Percentiles rank a stretch among this genome's conserved stretches.
phyloP scores from a whole-genome alignment of 1,140 invertebrate genomes.

The Propsilocerus akamusi region DNA sequence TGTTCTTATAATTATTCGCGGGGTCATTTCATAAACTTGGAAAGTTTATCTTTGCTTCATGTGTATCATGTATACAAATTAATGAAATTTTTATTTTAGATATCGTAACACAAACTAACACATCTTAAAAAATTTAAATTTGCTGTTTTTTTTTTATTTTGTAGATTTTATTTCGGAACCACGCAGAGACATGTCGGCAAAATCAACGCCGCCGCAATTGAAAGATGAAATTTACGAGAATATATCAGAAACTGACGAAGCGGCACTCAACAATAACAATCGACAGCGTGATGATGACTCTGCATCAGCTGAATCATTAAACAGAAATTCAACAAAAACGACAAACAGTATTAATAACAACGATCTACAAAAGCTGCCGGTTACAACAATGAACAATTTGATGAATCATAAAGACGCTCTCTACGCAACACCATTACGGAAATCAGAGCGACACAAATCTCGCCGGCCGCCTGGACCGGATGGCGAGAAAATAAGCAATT shows the following conservation, averaged over 20 bases:
- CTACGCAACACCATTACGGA: conserved; percentile 21
- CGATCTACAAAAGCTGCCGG: not conserved
- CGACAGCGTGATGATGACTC: not conserved
- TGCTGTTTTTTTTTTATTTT: too few species aligned
- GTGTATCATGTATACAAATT: too few species aligned
- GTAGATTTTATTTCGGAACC: too few species aligned
- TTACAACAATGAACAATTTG: not conserved
- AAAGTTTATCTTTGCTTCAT: too few species aligned
- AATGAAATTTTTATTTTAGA: too few species aligned
- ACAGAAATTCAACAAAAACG: not conserved
- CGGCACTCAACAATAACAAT: not conserved
- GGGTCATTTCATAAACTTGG: too few species aligned
- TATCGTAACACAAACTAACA: too few species aligned
- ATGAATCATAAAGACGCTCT: conserved; percentile 18
- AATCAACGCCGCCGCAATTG: too few species aligned
- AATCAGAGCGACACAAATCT: conserved; percentile 22
- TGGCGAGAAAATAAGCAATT: not conserved
- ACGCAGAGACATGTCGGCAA: not conserved
- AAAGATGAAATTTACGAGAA: not conserved
- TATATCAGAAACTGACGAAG: not conserved
- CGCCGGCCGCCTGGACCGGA: not conserved
- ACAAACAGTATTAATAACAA: not conserved
- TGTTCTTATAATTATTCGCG: too few species aligned
- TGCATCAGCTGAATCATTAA: not conserved
- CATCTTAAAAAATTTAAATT: too few species aligned